Base-by-base conservation (phyloP, 2,113 vertebrate species). In the Bagarius yarrelli region DNA sequence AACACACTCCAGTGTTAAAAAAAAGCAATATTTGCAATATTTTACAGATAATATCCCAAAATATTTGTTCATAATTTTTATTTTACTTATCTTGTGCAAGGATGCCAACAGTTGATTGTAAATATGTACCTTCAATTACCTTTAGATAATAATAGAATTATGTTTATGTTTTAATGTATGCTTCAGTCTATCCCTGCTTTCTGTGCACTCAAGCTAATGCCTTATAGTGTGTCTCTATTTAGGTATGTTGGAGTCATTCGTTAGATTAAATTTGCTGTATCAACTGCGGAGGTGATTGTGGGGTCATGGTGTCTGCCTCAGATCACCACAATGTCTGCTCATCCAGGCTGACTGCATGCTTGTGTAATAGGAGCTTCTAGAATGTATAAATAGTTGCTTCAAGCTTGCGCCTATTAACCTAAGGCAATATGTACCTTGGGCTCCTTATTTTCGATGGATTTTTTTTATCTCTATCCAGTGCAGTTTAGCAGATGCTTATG, bases 221-320 rank as follows among this genome's bases (percentile, higher is more conserved):
- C 40, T 69, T 76, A 44, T 3, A 50, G 55, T 56, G 30, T 25
- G 40, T 70, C 79, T 67, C 71, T 83, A 86, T 70, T 25, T 70
- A 27, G 27, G 53, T 80, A 25, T 52, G 21, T 72, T 80, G 27
- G 78, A 67, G 36, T 40, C 21, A 36, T 70, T 55, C 36, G 53
- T 21, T 71, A 57, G 21, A 30, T 50, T 72, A 60, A 47, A 57
- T 72, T 40, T 76, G 78, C 56, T 23, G 81, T 91, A 94, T 95
- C 94, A 94, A 90, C 88, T 90, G 89, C 86, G 50, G 91, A 94
- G 95, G 95, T 97, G 94, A 95, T 87, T 70, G 87, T 0, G 92
- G 94, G 95, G 95, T 97, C 94, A 95, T 89, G 86, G 91, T 88
- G 95, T 97, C 96, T 97, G 95, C 92, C 93, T 94, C 93, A 89